These are phyloP conservation scores for Atherinosoma microstoma DNA, from an alignment of 2,797 vertebrate genomes.

Conservation along the genomic window DNA sequence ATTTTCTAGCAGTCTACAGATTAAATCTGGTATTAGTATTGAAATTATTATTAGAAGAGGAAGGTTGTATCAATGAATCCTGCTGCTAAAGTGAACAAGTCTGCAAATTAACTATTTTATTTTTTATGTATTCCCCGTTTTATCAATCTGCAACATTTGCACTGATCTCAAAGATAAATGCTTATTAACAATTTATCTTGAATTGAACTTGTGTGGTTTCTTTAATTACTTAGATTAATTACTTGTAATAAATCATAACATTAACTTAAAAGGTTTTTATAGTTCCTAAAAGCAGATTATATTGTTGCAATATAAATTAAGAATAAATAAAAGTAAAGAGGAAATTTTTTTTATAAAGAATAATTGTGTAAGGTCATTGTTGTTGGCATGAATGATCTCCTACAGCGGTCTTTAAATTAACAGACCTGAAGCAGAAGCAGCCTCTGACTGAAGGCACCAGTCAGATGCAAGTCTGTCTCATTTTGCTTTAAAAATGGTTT, in stretches of 20 bases:
- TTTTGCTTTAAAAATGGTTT: not conserved
- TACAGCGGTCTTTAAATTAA: not conserved
- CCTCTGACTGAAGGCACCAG: not conserved
- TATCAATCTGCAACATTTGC: not conserved
- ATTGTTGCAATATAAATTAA: not conserved
- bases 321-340: not conserved
- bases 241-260: not conserved
- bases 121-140: not conserved
- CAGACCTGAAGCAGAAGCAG: too few relatives aligned
- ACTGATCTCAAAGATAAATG: not conserved
- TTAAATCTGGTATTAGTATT: not conserved
- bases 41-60: too few relatives aligned
- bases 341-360: not conserved
- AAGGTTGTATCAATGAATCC: not conserved
- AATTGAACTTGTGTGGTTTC: slow-evolving; percentile 3
- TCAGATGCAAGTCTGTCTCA: not conserved
- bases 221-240: not conserved
- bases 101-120: too few relatives aligned
- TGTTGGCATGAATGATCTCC: not conserved
- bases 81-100: not conserved
- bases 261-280: not conserved
- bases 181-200: not conserved
- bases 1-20: not conserved
- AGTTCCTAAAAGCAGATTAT: not conserved
- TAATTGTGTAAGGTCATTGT: not conserved